Evolutionary conservation across 2,113 vertebrate genomes (phyloP), one percentile per base, ranked within the genome.

Genomic region (Plecotus auritus): DNA sequence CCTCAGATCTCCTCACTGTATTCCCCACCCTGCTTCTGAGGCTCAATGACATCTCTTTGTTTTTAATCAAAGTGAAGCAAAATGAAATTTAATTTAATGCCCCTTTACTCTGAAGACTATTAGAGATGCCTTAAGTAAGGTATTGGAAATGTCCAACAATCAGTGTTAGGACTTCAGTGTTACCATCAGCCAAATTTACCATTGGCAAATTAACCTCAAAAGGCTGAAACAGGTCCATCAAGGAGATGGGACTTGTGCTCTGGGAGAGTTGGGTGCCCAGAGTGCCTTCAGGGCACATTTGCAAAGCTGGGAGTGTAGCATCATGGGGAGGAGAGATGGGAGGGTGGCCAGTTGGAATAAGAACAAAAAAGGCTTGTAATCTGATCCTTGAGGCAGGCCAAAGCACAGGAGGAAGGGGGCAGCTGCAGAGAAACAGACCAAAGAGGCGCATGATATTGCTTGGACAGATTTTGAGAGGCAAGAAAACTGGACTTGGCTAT

Each of bases 301-400:
- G 47, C 93, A 90, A 88, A 97, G 77, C 96, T 96, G 96, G 90
- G 96, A 96, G 96, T 93, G 94, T 45, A 88, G 97, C 95, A 96
- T 96, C 96, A 73, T 95, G 26, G 64, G 92, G 74, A 89, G 94
- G 97, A 98, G 96, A 97, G 97, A 96, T 96, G 90, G 93, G 97
- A 98, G 77, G 86, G 77, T 92, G 95, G 97, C 98, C 98, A 98
- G 96, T 97, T 98, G 98, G 97, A 98, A 90, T 61, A 91, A 96
- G 97, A 98, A 98, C 97, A 98, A 95, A 97, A 98, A 98, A 95
- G 92, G 93, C 96, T 97, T 98, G 98, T 97, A 98, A 98, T 98
- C 30, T 95, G 98, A 98, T 98, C 94, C 97, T 95, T 97, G 97
- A 97, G 96, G 93, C 97, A 94, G 93, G 95, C 98, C 51, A 26